phyloP scores from a whole-genome alignment of 2,888 invertebrate species.

The Drosophila peninsularis region DNA sequence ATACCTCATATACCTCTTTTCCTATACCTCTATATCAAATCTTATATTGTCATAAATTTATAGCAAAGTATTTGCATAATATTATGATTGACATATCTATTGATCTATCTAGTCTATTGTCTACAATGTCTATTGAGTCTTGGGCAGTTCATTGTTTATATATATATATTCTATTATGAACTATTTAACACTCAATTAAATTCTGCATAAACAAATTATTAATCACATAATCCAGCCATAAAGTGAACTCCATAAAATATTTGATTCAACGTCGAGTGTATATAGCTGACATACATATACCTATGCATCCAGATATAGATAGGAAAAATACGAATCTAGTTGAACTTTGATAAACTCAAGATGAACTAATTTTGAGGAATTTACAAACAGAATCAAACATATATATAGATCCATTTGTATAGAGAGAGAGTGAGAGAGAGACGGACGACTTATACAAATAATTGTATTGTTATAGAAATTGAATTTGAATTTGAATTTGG shows the following conservation, averaged over 20 bases:
- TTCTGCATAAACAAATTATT: not conserved
- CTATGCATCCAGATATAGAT: too few species aligned
- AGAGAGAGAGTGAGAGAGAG: not conserved
- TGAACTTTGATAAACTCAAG: conserved; percentile 13
- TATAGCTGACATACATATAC: not conserved
- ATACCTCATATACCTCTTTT: too few species aligned
- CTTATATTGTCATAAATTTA: too few species aligned
- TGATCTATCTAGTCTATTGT: not conserved
- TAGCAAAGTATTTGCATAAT: too few species aligned
- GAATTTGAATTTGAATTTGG: conserved; percentile 57
- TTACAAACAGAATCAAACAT: not conserved
- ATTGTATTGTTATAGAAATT: conserved; percentile 32
- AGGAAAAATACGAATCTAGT: not conserved
- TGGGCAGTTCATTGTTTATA: not conserved
- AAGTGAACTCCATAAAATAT: not conserved
- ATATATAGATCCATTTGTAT: conserved; percentile 7
- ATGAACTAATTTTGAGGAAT: conserved; percentile 10
- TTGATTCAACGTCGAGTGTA: not conserved
- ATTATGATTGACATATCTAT: not conserved
- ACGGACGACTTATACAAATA: conserved; percentile 3
- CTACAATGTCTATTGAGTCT: not conserved
- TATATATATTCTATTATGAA: not conserved
- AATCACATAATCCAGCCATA: not conserved
- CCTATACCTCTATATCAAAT: too few species aligned
- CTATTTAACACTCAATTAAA: not conserved